Evolutionary conservation across 2,113 vertebrate genomes (phyloP).

Genomic region (Leucopsar rothschildi): DNA sequence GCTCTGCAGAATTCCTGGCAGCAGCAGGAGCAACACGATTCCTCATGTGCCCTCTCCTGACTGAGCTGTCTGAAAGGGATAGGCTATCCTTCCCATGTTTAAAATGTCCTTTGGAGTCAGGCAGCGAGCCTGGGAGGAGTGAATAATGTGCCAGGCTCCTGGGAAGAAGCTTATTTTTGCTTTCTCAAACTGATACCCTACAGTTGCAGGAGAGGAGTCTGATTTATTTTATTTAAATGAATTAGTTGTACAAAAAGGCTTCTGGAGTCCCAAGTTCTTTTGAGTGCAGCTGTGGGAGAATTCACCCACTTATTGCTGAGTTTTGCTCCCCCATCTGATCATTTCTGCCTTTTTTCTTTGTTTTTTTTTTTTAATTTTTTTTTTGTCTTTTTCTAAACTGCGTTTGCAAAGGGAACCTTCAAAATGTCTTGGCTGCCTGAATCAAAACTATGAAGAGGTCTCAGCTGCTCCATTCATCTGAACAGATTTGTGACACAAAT

Average conservation of each 20-base stretch:
- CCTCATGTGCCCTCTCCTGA: background rate
- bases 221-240: background rate
- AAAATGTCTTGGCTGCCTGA: constrained; percentile 14
- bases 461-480: constrained; percentile 49
- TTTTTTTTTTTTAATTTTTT: background rate
- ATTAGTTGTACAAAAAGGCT: background rate
- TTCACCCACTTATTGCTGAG: background rate
- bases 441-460: constrained; percentile 39
- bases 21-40: background rate
- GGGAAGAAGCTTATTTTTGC: background rate
- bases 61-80: background rate
- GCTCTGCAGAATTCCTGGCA: background rate
- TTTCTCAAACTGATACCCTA: background rate
- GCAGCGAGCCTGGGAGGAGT: background rate
- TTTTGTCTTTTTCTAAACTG: background rate
- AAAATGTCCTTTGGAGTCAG: background rate
- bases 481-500: background rate
- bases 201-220: background rate
- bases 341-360: background rate
- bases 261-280: background rate
- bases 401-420: background rate
- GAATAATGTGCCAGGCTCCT: background rate
- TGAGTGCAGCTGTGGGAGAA: background rate
- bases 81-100: background rate
- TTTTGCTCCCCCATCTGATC: background rate